Evolutionary conservation across 2,113 vertebrate genomes (phyloP).

Genomic region (Hemichromis elongatus): DNA sequence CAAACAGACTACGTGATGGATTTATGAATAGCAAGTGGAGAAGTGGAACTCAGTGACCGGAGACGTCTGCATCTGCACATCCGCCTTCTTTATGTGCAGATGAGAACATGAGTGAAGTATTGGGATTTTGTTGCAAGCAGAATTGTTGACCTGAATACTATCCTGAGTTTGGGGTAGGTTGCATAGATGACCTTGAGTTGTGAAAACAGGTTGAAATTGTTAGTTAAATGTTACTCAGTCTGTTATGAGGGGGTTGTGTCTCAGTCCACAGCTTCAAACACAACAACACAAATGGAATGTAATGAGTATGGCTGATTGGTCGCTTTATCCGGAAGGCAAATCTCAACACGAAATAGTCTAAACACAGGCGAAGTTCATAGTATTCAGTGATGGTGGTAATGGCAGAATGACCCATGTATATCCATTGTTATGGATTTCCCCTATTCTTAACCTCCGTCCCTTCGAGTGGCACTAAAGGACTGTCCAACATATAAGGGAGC

Average conservation of each 20-base stretch:
- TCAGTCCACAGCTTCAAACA: background rate
- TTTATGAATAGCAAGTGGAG: background rate
- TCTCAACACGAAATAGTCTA: background rate
- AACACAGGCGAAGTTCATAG: background rate
- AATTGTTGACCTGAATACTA: background rate
- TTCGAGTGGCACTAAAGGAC: background rate
- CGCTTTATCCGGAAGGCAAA: background rate
- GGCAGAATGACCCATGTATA: background rate
- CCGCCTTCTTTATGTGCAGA: background rate
- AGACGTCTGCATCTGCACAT: background rate
- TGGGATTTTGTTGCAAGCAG: background rate
- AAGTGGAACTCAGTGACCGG: background rate
- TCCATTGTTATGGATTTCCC: background rate
- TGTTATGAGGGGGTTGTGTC: background rate
- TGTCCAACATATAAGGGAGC: background rate
- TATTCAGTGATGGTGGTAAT: background rate
- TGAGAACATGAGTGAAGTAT: background rate
- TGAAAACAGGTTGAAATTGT: background rate
- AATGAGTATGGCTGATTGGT: conserved; percentile 15
- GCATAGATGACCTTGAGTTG: conserved; percentile 42
- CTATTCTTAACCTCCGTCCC: background rate
- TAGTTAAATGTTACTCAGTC: background rate
- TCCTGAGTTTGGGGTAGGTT: conserved; percentile 46
- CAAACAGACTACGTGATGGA: background rate
- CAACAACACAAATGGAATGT: conserved; percentile 17